These are phyloP conservation scores for Porites cylindrica DNA, from an alignment of 92 coral and sea anemone species.

Conservation along the genomic window DNA sequence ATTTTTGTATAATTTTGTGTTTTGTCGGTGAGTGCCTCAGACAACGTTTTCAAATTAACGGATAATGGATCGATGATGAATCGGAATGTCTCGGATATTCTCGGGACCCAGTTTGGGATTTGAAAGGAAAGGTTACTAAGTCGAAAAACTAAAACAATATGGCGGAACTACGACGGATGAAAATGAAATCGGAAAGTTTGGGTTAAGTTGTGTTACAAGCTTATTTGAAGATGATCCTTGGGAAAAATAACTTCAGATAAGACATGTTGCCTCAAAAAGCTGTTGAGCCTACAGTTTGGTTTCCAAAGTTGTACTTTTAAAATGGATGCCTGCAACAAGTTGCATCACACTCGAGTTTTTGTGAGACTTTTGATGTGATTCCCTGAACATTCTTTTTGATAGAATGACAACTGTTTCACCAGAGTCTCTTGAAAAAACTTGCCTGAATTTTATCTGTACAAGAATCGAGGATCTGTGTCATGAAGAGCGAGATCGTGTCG, in stretches of 20 bases:
- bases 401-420: slow-evolving; percentile 71
- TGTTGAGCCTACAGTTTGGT: too few species aligned
- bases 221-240: neutral
- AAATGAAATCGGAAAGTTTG: too few species aligned
- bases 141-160: neutral
- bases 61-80: neutral
- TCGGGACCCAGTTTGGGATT: neutral
- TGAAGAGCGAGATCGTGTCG: slow-evolving; percentile 62
- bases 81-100: slow-evolving; percentile 11
- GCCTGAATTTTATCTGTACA: slow-evolving; percentile 59
- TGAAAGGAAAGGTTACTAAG: slow-evolving; percentile 32
- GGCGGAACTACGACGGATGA: neutral
- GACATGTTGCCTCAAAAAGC: too few species aligned
- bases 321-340: too few species aligned
- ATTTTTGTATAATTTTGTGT: neutral
- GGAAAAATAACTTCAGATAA: too few species aligned
- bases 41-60: too few species aligned
- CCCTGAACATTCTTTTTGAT: neutral
- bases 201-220: neutral
- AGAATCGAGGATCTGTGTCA: slow-evolving; percentile 65
- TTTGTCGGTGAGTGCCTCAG: too few species aligned
- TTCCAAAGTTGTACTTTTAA: too few species aligned
- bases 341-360: neutral
- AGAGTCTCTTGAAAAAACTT: slow-evolving; percentile 61
- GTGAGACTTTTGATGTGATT: neutral